A percentile compares a stretch with the other conserved stretches of the same genome.
Conservation (phyloP, 1,140 invertebrate genomes). For the Odontomachus brunneus region DNA sequence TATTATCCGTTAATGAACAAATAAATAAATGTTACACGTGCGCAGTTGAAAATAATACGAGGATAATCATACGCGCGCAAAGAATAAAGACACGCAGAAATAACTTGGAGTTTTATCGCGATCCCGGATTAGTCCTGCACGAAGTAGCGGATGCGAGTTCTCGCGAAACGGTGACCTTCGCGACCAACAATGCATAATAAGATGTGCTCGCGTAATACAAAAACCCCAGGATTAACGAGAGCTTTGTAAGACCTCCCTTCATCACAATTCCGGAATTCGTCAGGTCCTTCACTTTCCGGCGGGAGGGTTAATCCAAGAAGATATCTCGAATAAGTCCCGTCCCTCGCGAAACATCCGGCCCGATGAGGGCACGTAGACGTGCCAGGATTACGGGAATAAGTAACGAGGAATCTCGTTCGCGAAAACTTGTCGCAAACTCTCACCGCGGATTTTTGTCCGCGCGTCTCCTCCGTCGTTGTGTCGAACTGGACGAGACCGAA, state of each 20-base stretch:
- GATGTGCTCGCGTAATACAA: background rate
- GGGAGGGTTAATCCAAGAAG: slow-evolving; percentile 10
- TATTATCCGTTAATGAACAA: no score
- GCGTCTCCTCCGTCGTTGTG: background rate
- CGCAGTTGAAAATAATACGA: no score
- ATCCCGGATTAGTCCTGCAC: no score
- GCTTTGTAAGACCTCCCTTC: no score
- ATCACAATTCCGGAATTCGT: slow-evolving; percentile 41
- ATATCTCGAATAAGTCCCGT: slow-evolving; percentile 44
- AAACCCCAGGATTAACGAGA: slow-evolving; percentile 6
- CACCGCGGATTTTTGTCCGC: background rate
- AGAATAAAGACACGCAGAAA: no score
- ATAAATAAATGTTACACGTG: no score
- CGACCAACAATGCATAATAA: no score
- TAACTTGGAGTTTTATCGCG: no score
- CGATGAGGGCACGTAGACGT: slow-evolving; percentile 42
- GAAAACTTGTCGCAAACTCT: slow-evolving; percentile 28
- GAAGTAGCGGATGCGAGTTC: no score
- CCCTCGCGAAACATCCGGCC: slow-evolving; percentile 11
- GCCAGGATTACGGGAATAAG: slow-evolving; percentile 47
- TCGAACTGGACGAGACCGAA: background rate
- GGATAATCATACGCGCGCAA: no score
- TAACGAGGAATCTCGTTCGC: slow-evolving; percentile 2
- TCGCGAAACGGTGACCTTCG: background rate
- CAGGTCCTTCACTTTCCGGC: background rate